Evolutionary conservation across 2,888 invertebrate species (phyloP).

Genomic region (Nomada ruficornis): DNA sequence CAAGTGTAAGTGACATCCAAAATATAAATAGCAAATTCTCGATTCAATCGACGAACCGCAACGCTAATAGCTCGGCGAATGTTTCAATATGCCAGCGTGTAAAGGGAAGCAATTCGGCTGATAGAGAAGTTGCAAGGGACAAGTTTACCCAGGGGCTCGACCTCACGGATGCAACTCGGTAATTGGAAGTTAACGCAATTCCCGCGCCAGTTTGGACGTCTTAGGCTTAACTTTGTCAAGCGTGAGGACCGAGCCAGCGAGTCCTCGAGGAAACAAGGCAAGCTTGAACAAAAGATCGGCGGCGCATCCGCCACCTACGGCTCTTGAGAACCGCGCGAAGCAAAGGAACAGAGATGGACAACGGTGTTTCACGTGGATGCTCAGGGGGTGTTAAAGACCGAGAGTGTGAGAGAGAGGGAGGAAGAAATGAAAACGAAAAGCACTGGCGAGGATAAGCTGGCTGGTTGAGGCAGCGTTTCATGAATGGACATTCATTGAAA

Average conservation of each 20-base stretch:
- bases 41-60: background rate
- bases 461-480: conserved; percentile 27
- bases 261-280: conserved; percentile 64
- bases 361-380: background rate
- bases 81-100: conserved; percentile 2
- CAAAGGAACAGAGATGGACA: background rate
- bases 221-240: conserved; percentile 55
- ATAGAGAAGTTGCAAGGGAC: conserved; percentile 21
- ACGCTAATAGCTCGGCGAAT: conserved; percentile 1
- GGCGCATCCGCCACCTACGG: conserved; percentile 26
- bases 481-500: conserved; percentile 67
- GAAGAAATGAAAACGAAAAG: background rate
- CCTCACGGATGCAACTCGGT: conserved; percentile 46
- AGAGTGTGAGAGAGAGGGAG: background rate
- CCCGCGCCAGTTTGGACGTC: conserved; percentile 53
- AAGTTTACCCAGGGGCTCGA: conserved; percentile 52
- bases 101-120: conserved; percentile 26
- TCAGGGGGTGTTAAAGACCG: no score
- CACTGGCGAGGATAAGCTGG: conserved; percentile 4
- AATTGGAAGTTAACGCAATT: conserved; percentile 67
- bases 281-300: conserved; percentile 44
- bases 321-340: conserved; percentile 12
- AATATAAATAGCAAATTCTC: no score
- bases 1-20: no score
- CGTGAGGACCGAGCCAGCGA: conserved; percentile 36